Evolutionary conservation across 2,113 vertebrate genomes (phyloP), one percentile per base, ranked within the genome.

Genomic region (Polypterus bichir): DNA sequence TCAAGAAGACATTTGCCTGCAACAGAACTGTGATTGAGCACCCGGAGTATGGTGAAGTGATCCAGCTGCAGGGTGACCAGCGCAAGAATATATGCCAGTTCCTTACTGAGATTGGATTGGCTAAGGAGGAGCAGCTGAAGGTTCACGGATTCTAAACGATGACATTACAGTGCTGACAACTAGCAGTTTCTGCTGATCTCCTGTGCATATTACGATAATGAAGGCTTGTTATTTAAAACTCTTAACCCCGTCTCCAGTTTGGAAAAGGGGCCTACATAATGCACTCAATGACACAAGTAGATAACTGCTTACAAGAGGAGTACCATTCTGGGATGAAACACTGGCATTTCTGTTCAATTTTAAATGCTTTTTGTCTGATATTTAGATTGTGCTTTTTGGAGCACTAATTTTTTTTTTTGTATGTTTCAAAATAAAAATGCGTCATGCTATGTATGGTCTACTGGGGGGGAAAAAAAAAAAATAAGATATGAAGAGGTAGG

Each of bases 11-110:
- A 67, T 89, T 96, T 69, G 93, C 92, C 79, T 97, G 93, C 87
- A 97, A 96, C 90, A 94, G 94, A 76, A 97, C 95, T 78, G 95
- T 97, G 73, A 93, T 97, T 62, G 91, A 97, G 64, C 94, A 98
- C 74, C 89, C 93, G 65, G 93, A 97, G 75, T 97, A 97, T 92
- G 93, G 93, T 88, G 92, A 98, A 90, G 94, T 97, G 79, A 98
- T 97, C 73, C 93, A 97, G 83, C 74, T 97, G 66, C 94, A 97
- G 67, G 92, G 93, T 60, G 92, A 97, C 83, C 95, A 97, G 82
- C 88, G 91, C 74, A 96, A 93, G 83, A 93, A 97, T 87, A 96
- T 97, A 75, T 93, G 92, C 82, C 87, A 91, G 81, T 97, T 97
- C 81, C 89, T 97, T 3, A 85, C 88, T 1, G 92, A 97, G 96